Conservation (phyloP, 2,888 invertebrate genomes). For the Aphidius colemani region DNA sequence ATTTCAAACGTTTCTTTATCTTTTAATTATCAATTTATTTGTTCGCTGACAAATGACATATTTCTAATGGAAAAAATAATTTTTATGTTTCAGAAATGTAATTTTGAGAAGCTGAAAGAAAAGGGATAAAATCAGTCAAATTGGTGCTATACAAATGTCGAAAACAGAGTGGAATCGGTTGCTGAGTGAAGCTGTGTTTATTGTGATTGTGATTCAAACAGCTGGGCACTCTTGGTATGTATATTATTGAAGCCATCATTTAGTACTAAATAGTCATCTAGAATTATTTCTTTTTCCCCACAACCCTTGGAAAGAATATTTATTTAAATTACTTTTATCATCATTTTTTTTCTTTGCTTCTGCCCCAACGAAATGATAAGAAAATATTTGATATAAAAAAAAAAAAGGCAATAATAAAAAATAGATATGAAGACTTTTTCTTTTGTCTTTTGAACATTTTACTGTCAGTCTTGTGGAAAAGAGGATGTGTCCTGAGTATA, state of each 20-base stretch:
- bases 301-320: constrained; percentile 9
- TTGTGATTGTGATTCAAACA: constrained; percentile 30
- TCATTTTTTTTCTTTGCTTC: not conserved
- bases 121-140: no score
- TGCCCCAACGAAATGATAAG: not conserved
- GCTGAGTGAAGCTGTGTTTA: constrained; percentile 6
- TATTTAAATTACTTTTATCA: not conserved
- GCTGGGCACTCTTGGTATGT: constrained; percentile 42
- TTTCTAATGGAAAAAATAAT: no score
- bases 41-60: no score
- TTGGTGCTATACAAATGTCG: no score
- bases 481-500: no score
- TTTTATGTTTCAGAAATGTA: no score
- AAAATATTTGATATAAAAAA: not conserved
- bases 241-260: constrained; percentile 48
- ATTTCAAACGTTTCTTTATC: no score
- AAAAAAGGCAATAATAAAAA: constrained; percentile 6
- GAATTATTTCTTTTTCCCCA: not conserved
- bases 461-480: not conserved
- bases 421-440: constrained; percentile 13
- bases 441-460: constrained; percentile 7
- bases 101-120: no score
- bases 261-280: no score
- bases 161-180: no score
- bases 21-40: no score